Percentiles rank a stretch among this genome's conserved stretches.
These are phyloP conservation scores for Lagopus muta DNA, from an alignment of 2,113 vertebrate species.

Conservation along the genomic window DNA sequence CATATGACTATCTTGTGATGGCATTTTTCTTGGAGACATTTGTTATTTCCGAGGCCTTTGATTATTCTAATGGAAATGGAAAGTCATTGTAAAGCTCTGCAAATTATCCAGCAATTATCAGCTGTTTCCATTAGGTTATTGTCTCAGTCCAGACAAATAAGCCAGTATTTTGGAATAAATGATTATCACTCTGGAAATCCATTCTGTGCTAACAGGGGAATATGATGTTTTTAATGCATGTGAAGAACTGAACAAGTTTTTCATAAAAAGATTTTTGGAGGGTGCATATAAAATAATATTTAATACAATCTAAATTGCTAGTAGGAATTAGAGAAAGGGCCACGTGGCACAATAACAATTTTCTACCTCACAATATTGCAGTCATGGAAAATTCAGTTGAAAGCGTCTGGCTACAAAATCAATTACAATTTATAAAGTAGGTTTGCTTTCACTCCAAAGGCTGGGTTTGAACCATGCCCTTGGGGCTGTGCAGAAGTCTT, in stretches of 20 bases:
- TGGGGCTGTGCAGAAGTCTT: not conserved
- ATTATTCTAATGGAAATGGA: not conserved
- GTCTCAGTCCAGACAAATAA: not conserved
- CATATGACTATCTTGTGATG: not conserved
- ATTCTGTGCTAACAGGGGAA: not conserved
- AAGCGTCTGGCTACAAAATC: constrained; percentile 42
- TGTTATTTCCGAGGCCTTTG: not conserved
- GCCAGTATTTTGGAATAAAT: not conserved
- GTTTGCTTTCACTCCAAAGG: constrained; percentile 18
- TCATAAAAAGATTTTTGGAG: not conserved
- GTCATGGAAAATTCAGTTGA: constrained; percentile 27
- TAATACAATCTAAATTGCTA: constrained; percentile 24
- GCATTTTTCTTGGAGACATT: not conserved
- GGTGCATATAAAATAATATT: not conserved
- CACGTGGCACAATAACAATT: not conserved
- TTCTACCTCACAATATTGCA: constrained; percentile 33
- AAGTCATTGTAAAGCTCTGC: not conserved
- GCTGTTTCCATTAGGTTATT: not conserved
- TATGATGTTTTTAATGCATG: not conserved
- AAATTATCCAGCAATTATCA: not conserved
- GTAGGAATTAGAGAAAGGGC: constrained; percentile 7
- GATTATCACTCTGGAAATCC: not conserved
- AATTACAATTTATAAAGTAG: constrained; percentile 31
- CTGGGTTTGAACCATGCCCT: not conserved
- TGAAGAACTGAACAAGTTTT: not conserved